Percentiles rank a stretch among this genome's conserved stretches.
phyloP scores from a whole-genome alignment of 2,113 vertebrate genomes.

The Nipponia nippon region DNA sequence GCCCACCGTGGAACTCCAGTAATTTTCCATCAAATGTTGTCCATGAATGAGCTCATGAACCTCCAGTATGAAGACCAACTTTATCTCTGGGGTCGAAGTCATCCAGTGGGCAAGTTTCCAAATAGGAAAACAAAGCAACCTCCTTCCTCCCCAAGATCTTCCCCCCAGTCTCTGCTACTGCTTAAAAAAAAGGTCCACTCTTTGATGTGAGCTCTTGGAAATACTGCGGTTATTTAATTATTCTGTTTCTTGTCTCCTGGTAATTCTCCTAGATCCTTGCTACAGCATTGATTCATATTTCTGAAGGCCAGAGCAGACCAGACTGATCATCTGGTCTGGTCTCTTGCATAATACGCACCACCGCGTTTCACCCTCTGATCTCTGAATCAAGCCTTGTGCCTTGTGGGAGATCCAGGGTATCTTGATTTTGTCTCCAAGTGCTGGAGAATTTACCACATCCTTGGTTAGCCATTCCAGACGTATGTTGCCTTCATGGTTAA shows the following conservation, averaged over 20 bases:
- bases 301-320: constrained; percentile 10
- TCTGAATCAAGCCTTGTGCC: not conserved
- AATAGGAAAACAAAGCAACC: constrained; percentile 33
- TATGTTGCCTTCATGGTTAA: not conserved
- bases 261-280: constrained; percentile 10
- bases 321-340: constrained; percentile 8
- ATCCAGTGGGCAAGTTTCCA: constrained; percentile 25
- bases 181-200: not conserved
- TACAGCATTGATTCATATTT: constrained; percentile 27
- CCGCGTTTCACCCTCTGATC: not conserved
- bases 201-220: constrained; percentile 14
- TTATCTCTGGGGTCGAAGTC: constrained; percentile 41
- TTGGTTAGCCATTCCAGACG: not conserved
- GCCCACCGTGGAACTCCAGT: constrained; percentile 45
- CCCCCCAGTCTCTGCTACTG: not conserved
- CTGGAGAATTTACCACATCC: constrained; percentile 23
- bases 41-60: constrained; percentile 53
- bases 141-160: not conserved
- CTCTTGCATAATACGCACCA: not conserved
- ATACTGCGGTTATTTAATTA: not conserved
- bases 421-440: not conserved
- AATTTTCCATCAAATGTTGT: constrained; percentile 41
- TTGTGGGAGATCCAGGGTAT: not conserved
- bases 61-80: constrained; percentile 38
- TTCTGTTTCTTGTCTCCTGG: constrained; percentile 9